Evolutionary conservation across 2,888 invertebrate genomes (phyloP), one percentile per base, ranked within the genome.

Genomic region (Eupithecia subumbrata): DNA sequence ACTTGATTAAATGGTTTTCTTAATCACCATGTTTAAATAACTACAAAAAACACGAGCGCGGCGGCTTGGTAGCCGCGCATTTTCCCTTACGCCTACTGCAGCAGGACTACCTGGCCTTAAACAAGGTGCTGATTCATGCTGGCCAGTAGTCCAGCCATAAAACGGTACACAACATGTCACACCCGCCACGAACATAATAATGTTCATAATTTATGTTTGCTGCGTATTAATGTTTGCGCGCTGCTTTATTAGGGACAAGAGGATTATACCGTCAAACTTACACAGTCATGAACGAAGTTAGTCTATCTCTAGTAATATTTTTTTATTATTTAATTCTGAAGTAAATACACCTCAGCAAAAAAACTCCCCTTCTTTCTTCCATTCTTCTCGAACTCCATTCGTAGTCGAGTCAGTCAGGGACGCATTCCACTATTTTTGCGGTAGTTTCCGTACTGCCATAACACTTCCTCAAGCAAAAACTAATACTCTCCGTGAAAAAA

Each of bases 171-270:
- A 48, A 45, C 66, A 43, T 73, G 52, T 64, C 37, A 40, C 56
- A 12, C 9, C 67, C 72, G 56, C 74, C 72, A 69, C 60, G 63
- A 52, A 71, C 72, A 75, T 73, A 73, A 75, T 75, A 73, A 77
- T 75, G 75, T 73, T 80, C 81, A 84, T 85, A 84, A 85, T 86
- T 85, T 83, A 85, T 82, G 81, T 82, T 83, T 74, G 76, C 77
- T 79, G 77, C 79, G 78, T 81, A 83, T 85, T 85, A 84, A 86
- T 84, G 84, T 85, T 85, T 83, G 84, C 83, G 82, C 84, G 83
- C 76, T 83, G 83, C 84, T 86, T 85, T 85, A 87, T 86, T 85
- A 86, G 79, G 83, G 80, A 75, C 76, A 77, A 73, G 78, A 78
- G 82, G 83, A 82, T 82, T 82, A 84, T 77, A 72, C 66, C 73